These are phyloP conservation scores for Kryptolebias marmoratus DNA, from an alignment of 2,113 vertebrate species.

Conservation along the genomic window DNA sequence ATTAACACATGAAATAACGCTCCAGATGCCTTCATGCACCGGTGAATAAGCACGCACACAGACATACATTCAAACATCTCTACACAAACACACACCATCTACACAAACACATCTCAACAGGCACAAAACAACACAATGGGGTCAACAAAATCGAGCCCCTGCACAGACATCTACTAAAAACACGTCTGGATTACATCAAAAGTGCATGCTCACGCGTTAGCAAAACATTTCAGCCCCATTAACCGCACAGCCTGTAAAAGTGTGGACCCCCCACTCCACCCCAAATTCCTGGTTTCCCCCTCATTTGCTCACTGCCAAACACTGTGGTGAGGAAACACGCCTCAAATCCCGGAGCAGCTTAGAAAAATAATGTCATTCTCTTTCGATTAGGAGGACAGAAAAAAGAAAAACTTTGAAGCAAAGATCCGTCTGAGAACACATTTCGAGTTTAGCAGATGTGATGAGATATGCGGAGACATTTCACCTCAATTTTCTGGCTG, in stretches of 20 bases:
- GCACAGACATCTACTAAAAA: conserved; percentile 38
- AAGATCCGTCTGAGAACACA: conserved; percentile 18
- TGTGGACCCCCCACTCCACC: conserved; percentile 25
- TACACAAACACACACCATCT: neutral
- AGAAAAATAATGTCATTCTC: conserved; percentile 60
- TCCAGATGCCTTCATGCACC: neutral
- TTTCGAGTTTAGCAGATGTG: conserved; percentile 40
- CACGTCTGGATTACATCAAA: conserved; percentile 74
- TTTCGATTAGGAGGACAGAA: conserved; percentile 59
- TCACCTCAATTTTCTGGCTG: conserved; percentile 9
- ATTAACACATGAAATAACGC: conserved; percentile 17
- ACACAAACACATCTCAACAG: conserved; percentile 2
- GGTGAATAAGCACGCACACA: too few species aligned
- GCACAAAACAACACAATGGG: conserved; percentile 24
- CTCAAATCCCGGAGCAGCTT: conserved; percentile 61
- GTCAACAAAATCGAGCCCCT: conserved; percentile 24
- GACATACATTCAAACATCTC: too few species aligned
- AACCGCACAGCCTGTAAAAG: conserved; percentile 66
- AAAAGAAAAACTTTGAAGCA: conserved; percentile 27
- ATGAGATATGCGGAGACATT: conserved; percentile 12
- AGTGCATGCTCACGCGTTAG: conserved; percentile 70
- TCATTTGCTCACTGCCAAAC: conserved; percentile 54
- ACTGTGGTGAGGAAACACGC: conserved; percentile 68
- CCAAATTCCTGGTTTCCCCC: conserved; percentile 21
- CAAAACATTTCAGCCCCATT: conserved; percentile 79